Conservation (phyloP, 2,113 vertebrate species). For the Pedetes capensis region DNA sequence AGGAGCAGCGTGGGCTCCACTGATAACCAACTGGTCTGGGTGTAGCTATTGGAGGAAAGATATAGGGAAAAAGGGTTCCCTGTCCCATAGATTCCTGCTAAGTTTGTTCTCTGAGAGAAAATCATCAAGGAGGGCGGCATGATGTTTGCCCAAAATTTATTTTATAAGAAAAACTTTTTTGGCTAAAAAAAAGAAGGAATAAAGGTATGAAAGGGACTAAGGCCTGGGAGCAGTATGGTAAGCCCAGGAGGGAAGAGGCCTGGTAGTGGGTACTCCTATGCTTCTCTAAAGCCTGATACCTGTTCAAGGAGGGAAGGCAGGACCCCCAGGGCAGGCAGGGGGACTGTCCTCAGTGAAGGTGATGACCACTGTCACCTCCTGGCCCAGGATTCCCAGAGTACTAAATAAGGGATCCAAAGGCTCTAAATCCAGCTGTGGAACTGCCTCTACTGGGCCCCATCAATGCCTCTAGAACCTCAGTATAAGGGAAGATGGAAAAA, state of each 20-base stretch:
- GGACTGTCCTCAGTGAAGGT: slow-evolving; percentile 14
- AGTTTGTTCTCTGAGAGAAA: slow-evolving; percentile 73
- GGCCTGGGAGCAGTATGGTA: slow-evolving; percentile 61
- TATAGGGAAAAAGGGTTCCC: slow-evolving; percentile 29
- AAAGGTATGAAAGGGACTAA: slow-evolving; percentile 77
- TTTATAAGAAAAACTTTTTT: slow-evolving; percentile 80
- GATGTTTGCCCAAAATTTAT: slow-evolving; percentile 81
- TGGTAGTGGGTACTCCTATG: slow-evolving; percentile 38
- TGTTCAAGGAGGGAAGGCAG: slow-evolving; percentile 38
- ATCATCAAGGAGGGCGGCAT: slow-evolving; percentile 69
- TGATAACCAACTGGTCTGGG: slow-evolving; percentile 72
- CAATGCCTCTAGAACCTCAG: slow-evolving; percentile 72
- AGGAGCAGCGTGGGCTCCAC: slow-evolving; percentile 89
- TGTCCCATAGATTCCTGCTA: background rate
- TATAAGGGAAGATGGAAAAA: slow-evolving; percentile 51
- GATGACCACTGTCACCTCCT: slow-evolving; percentile 44
- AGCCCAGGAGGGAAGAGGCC: slow-evolving; percentile 63
- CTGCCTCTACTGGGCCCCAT: slow-evolving; percentile 59
- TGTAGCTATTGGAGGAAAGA: slow-evolving; percentile 43
- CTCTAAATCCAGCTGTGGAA: slow-evolving; percentile 58
- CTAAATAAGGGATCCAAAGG: slow-evolving; percentile 40
- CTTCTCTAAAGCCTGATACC: slow-evolving; percentile 62
- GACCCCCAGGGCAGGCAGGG: slow-evolving; percentile 20
- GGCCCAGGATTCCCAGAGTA: slow-evolving; percentile 36
- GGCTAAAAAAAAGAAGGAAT: slow-evolving; percentile 78